Evolutionary conservation across 2,797 vertebrate species (phyloP), one percentile per base, ranked within the genome.

Genomic region (Phylloscopus collybita): DNA sequence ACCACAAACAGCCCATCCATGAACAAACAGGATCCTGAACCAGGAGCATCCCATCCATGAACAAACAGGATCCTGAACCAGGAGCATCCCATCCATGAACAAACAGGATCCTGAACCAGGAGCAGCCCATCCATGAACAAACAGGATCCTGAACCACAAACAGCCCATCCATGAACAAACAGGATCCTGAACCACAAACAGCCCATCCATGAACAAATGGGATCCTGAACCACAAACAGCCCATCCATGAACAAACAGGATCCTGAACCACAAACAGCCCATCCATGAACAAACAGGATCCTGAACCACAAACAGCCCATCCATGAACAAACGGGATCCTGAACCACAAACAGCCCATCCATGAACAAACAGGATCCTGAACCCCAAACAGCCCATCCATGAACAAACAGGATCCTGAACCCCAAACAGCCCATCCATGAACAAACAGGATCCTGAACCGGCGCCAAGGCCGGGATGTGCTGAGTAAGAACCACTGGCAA

Each of bases 401-500:
- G 87, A 84, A 14, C 45, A 76, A 70, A 75, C 6, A 14, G 30
- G 53, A 56, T n/a, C 54, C 54, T 34, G 54, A 32, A 34, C n/a
- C 7, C 3, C 7, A 22, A 80, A 45, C 25, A 73, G 80, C 16
- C 94, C 83, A 14, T 45, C 44, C 53, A 13, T 70, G 87, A 84
- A 14, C 45, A 76, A 70, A 75, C 6, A 14, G 21, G 56, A 36
- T 62, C 47, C 88, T 85, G 80, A 25, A 16, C 20, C 22, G 0
- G 36, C 1, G 53, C 83, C 93, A 93, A 74, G 88, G 83, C 83
- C 65, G 20, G 59, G 6, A 20, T 57, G 75, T 57, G 93, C 92
- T 96, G 89, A 80, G 72, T 71, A 81, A 94, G 91, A 30, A 47
- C 80, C 67, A 61, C 80, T 75, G 80, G 88, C 78, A 66, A 95